Percentiles rank a stretch among this genome's conserved stretches.
Conservation (phyloP, 2,888 invertebrate species). For the Hofmannophila pseudospretella region DNA sequence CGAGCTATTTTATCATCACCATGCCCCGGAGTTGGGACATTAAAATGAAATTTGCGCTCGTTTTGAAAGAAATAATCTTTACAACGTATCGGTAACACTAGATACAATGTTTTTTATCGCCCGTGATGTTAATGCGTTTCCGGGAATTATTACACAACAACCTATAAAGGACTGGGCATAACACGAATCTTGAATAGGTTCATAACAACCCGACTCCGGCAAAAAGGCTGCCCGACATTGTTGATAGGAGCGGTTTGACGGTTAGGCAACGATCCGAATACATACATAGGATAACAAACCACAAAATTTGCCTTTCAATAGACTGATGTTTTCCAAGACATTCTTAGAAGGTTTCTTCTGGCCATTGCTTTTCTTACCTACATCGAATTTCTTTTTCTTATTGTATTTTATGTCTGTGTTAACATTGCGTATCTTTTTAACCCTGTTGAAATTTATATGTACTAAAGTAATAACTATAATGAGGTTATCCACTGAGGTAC, state of each 20-base stretch:
- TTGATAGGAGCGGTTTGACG: too few species aligned
- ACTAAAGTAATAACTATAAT: too few species aligned
- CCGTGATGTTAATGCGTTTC: slow-evolving; percentile 6
- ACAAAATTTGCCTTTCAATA: too few species aligned
- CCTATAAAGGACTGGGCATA: background rate
- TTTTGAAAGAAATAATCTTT: slow-evolving; percentile 22
- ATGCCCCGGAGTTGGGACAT: slow-evolving; percentile 20
- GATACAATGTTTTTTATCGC: slow-evolving; percentile 13
- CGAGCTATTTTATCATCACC: slow-evolving; percentile 29
- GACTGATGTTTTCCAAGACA: too few species aligned
- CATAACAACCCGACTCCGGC: background rate
- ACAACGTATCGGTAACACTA: slow-evolving; percentile 13
- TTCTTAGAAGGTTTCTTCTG: too few species aligned
- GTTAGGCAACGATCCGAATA: background rate
- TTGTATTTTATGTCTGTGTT: too few species aligned
- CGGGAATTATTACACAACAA: slow-evolving; percentile 8
- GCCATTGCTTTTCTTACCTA: too few species aligned
- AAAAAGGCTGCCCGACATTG: background rate
- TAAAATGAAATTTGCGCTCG: slow-evolving; percentile 39
- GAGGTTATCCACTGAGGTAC: too few species aligned
- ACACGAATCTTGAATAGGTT: background rate
- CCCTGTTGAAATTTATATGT: too few species aligned
- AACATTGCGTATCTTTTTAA: too few species aligned
- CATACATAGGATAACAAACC: background rate
- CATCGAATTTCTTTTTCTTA: too few species aligned